Conservation (phyloP, 2,113 vertebrate species). For the Epinephelus cyanopodus region DNA sequence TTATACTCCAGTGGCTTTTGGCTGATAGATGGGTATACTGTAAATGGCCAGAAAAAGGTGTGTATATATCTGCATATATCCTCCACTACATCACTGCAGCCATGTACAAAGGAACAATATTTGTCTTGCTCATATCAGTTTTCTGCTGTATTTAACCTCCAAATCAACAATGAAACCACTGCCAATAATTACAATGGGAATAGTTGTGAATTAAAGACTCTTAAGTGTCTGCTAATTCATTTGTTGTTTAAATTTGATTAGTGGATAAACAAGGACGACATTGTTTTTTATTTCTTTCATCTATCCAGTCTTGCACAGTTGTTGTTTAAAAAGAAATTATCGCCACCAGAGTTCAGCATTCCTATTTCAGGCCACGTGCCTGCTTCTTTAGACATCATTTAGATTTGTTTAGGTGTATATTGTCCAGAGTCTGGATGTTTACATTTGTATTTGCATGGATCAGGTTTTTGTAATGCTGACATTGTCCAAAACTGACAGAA, state of each 20-base stretch:
- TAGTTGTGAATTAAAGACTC: background rate
- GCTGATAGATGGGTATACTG: too few relatives aligned
- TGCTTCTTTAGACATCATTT: background rate
- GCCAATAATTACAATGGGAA: background rate
- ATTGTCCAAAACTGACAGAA: background rate
- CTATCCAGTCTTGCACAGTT: background rate
- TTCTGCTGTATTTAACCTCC: background rate
- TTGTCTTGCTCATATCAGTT: background rate
- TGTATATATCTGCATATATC: too few relatives aligned
- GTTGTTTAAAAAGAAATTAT: background rate
- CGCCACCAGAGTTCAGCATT: background rate
- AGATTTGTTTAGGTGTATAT: background rate
- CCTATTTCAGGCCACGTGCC: too few relatives aligned
- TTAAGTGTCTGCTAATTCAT: background rate
- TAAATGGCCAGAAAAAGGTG: too few relatives aligned
- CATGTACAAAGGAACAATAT: background rate
- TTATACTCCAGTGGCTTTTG: too few relatives aligned
- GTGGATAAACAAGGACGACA: background rate
- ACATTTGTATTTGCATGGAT: background rate
- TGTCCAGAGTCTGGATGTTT: background rate
- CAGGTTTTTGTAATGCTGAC: background rate
- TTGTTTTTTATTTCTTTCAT: background rate
- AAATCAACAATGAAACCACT: slow-evolving; percentile 1
- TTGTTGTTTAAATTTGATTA: background rate
- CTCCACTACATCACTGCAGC: too few relatives aligned